phyloP scores from a whole-genome alignment of 2,797 vertebrate species.

The Pygocentrus nattereri region DNA sequence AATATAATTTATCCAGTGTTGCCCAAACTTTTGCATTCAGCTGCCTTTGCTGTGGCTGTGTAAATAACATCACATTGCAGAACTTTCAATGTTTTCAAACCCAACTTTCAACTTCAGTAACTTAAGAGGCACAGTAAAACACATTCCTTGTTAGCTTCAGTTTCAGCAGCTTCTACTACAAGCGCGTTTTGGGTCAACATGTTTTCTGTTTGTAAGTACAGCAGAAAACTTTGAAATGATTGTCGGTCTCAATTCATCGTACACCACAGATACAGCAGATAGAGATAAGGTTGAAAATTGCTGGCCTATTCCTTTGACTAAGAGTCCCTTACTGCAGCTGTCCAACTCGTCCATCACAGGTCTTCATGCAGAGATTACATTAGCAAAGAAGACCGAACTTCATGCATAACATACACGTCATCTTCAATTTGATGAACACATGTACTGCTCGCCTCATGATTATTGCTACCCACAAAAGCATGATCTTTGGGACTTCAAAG shows the following conservation, averaged over 20 bases:
- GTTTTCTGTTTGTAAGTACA: too few relatives aligned
- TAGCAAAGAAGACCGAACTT: slow-evolving; percentile 1
- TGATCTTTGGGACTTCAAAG: slow-evolving; percentile 14
- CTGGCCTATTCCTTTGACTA: background rate
- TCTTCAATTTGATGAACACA: slow-evolving; percentile 10
- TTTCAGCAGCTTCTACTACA: too few relatives aligned
- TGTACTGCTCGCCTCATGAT: slow-evolving; percentile 11
- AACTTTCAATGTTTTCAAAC: too few relatives aligned
- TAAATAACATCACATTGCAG: too few relatives aligned
- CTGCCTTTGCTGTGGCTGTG: too few relatives aligned
- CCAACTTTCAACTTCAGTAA: too few relatives aligned
- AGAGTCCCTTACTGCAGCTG: too few relatives aligned
- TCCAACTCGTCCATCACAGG: background rate
- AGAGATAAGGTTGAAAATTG: background rate
- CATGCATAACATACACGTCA: slow-evolving; percentile 11
- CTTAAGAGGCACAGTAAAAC: too few relatives aligned
- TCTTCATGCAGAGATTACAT: background rate
- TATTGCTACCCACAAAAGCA: slow-evolving; percentile 2
- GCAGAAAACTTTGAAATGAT: background rate
- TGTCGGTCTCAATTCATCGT: background rate
- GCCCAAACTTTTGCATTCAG: too few relatives aligned
- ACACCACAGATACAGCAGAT: background rate
- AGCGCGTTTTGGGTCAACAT: too few relatives aligned
- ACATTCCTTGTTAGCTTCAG: too few relatives aligned
- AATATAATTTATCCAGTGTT: too few relatives aligned